Evolutionary conservation across 1,140 invertebrate genomes (phyloP), one percentile per base, ranked within the genome.

Genomic region (Trachelipus rathkii): DNA sequence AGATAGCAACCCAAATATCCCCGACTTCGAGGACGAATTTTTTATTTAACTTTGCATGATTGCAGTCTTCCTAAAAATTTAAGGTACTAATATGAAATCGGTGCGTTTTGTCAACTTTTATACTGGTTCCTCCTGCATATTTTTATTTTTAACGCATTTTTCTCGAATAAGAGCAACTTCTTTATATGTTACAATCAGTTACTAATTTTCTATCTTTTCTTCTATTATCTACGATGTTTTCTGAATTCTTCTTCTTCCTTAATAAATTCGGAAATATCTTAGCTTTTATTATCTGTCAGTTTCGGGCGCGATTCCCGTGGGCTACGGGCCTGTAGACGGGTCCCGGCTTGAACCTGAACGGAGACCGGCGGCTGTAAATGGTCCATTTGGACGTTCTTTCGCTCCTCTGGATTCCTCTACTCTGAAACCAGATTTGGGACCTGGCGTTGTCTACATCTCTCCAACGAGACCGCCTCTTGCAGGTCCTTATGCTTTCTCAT

Each of bases 401-500:
- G 67, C 76, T 19, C 73, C 75, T 6, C 43, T 73, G 11, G 78
- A 77, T 23, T 76, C 72, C 8, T 68, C 73, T 9, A 82, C 78
- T 77, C 83, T 89, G 83, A 88, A 89, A 84, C 88, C 87, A 7
- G 88, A 89, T 82, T 83, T 87, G 71, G 88, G 88, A 44, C 87
- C 87, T 23, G 84, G 86, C 10, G 75, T 84, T n/a, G 82, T 73
- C 33, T 83, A 81, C 72, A 78, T 80, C 46, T 87, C 89, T 44
- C 91, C 89, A 78, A 93, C 92, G 3, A 86, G 93, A 81, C 91
- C 93, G 44, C 92, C 93, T 11, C 86, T 92, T 80, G 93, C 92
- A 74, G 94, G 94, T 68, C 93, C 93, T 77, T 95, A 94, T 84
- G 94, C 94, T 71, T 95, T 95, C 87, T 95, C 93, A 83, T 89